Conservation (phyloP, 2,888 invertebrate species). For the Leucoptera coffeella region DNA sequence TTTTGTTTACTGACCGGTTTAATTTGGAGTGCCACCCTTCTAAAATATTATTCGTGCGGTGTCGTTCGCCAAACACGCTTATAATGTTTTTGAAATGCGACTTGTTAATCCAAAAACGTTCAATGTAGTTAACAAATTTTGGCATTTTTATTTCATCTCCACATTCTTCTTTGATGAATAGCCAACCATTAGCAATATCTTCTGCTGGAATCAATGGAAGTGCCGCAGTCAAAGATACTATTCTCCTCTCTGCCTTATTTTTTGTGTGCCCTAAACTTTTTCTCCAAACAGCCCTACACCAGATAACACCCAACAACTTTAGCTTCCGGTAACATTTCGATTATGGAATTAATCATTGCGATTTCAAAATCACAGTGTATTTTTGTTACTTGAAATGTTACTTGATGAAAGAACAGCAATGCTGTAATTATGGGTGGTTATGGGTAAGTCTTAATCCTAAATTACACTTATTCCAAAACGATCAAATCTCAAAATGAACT, state of each 20-base stretch:
- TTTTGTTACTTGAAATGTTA: too few relatives aligned
- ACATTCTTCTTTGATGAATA: too few relatives aligned
- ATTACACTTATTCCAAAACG: too few relatives aligned
- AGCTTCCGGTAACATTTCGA: not conserved
- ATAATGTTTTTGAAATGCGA: not conserved
- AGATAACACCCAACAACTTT: not conserved
- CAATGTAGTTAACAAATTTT: conserved; percentile 1
- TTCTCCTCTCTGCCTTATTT: conserved; percentile 2
- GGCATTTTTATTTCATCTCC: too few relatives aligned
- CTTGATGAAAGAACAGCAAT: too few relatives aligned
- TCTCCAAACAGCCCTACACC: conserved; percentile 2
- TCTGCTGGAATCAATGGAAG: conserved; percentile 1
- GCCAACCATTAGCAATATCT: too few relatives aligned
- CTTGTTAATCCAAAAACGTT: not conserved
- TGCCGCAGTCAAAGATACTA: conserved; percentile 1
- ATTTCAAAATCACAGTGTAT: conserved; percentile 3
- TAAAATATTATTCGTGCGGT: not conserved
- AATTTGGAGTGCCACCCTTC: conserved; percentile 1
- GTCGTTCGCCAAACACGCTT: conserved; percentile 1
- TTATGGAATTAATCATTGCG: conserved; percentile 1
- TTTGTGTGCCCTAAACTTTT: conserved; percentile 2
- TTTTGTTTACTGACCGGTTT: not conserved
- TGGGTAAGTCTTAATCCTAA: too few relatives aligned
- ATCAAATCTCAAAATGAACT: too few relatives aligned
- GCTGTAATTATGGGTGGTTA: too few relatives aligned